Conservation (phyloP, 2,113 vertebrate species). For the Poecilia latipinna region DNA sequence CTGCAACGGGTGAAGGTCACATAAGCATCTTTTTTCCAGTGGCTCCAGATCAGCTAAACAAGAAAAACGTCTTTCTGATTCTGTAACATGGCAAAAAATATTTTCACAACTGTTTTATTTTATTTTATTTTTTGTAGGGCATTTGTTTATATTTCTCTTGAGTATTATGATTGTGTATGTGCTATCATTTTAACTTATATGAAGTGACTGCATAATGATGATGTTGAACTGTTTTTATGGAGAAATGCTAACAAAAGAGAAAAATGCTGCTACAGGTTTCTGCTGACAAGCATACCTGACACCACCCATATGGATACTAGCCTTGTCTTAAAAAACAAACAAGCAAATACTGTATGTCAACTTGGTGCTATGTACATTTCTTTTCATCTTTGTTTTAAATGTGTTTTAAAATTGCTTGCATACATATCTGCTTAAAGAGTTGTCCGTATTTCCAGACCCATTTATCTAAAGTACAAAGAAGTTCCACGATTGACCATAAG, state of each 20-base stretch:
- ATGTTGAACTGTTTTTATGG: conserved; percentile 58
- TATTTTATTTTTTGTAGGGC: conserved; percentile 56
- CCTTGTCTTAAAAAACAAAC: conserved; percentile 25
- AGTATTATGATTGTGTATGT: conserved; percentile 57
- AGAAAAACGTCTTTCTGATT: conserved; percentile 50
- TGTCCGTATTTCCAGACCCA: conserved; percentile 41
- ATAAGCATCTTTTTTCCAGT: conserved; percentile 21
- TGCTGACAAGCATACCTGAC: conserved; percentile 69
- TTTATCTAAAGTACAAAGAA: conserved; percentile 27
- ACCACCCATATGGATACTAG: conserved; percentile 58
- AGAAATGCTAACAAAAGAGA: conserved; percentile 58
- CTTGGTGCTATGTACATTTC: conserved; percentile 76
- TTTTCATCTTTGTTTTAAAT: conserved; percentile 62
- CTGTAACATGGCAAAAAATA: conserved; percentile 63
- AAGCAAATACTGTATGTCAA: conserved; percentile 68
- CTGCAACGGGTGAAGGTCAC: conserved; percentile 36
- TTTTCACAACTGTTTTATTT: conserved; percentile 35
- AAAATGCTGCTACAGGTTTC: conserved; percentile 79
- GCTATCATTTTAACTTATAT: conserved; percentile 82
- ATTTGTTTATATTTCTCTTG: conserved; percentile 46
- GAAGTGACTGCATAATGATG: conserved; percentile 72
- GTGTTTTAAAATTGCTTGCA: conserved; percentile 45
- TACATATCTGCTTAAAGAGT: conserved; percentile 55
- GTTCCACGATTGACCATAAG: conserved; percentile 56
- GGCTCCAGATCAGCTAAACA: conserved; percentile 39